Evolutionary conservation across 1,140 invertebrate genomes (phyloP).

Genomic region (Drosophila prosaltans): DNA sequence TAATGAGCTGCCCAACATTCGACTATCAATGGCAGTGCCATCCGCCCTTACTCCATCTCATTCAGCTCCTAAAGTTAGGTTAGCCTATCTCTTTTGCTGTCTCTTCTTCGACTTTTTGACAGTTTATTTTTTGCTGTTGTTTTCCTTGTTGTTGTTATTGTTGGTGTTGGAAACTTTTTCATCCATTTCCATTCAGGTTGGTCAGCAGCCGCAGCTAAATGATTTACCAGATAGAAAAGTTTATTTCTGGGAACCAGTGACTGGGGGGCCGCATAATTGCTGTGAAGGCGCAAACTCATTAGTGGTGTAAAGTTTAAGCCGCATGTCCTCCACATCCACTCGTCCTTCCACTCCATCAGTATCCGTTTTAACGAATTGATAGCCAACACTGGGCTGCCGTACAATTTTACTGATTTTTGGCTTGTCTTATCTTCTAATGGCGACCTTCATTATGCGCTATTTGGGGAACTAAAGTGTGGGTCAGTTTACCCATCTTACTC

Average conservation of each 20-base stretch:
- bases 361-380: conserved; percentile 38
- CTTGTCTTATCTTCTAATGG: conserved; percentile 73
- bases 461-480: conserved; percentile 43
- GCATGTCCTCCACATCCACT: background rate
- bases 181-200: conserved; percentile 32
- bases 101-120: conserved; percentile 62
- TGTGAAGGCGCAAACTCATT: conserved; percentile 70
- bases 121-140: conserved; percentile 48
- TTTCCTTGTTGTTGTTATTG: background rate
- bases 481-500: conserved; percentile 23
- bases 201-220: conserved; percentile 51
- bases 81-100: conserved; percentile 10
- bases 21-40: conserved; percentile 53
- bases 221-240: conserved; percentile 69
- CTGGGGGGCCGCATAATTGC: conserved; percentile 63
- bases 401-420: conserved; percentile 61
- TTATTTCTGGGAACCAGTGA: conserved; percentile 34
- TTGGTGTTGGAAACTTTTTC: conserved; percentile 46
- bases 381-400: conserved; percentile 45
- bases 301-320: conserved; percentile 63
- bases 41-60: background rate
- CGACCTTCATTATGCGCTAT: conserved; percentile 72
- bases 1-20: conserved; percentile 59
- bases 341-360: background rate
- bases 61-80: background rate